phyloP scores from a whole-genome alignment of 2,113 vertebrate genomes.

The Mandrillus leucophaeus region DNA sequence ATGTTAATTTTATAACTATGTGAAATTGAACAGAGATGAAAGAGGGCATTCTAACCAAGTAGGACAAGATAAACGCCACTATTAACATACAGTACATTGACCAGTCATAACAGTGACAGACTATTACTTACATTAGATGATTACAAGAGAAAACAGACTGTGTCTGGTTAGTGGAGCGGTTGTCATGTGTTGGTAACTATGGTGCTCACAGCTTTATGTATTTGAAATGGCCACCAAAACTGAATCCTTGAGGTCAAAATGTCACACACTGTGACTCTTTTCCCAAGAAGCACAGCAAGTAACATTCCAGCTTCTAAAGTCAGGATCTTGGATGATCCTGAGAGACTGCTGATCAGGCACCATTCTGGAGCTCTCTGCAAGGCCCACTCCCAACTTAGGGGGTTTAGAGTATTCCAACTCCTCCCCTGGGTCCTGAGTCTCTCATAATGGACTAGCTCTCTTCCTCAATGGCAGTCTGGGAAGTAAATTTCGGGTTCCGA shows the following conservation, averaged over 20 bases:
- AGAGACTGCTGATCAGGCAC: not conserved
- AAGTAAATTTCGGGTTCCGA: too few species aligned
- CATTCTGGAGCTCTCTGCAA: not conserved
- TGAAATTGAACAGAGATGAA: not conserved
- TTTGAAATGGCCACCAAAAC: not conserved
- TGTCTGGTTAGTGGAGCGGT: not conserved
- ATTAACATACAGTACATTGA: too few species aligned
- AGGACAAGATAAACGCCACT: not conserved
- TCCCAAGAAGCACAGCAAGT: not conserved
- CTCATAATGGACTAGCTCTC: not conserved
- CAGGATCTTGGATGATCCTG: not conserved
- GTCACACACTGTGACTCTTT: not conserved
- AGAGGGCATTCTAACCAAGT: not conserved
- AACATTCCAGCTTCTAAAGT: not conserved
- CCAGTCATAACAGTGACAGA: not conserved
- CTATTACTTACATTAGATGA: not conserved
- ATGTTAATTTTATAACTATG: not conserved
- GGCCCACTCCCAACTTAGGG: not conserved
- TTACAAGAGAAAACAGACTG: not conserved
- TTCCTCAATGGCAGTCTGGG: not conserved
- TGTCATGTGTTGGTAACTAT: not conserved
- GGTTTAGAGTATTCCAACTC: not conserved
- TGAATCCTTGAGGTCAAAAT: not conserved
- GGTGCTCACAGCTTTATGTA: not conserved
- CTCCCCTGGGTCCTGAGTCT: not conserved